A percentile compares a stretch with the other conserved stretches of the same genome.
These are phyloP conservation scores for Epinephelus cyanopodus DNA, from an alignment of 2,113 vertebrate species.

Conservation along the genomic window DNA sequence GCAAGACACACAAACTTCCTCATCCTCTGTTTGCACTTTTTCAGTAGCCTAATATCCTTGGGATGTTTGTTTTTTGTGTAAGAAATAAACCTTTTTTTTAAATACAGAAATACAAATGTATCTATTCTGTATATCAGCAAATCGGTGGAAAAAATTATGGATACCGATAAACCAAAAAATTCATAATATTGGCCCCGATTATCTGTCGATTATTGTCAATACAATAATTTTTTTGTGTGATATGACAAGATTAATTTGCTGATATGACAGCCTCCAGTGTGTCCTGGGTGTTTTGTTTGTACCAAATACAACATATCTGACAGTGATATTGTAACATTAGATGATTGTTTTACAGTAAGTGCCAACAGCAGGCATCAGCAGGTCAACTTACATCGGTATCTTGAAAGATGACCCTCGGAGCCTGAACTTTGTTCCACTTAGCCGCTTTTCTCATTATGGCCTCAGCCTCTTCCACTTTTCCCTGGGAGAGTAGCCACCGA, in stretches of 20 bases:
- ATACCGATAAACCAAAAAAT: no score
- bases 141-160: no score
- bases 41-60: background rate
- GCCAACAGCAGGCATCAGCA: background rate
- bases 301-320: background rate
- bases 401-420: conserved; percentile 86
- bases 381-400: conserved; percentile 78
- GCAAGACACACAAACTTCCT: conserved; percentile 16
- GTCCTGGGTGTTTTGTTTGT: no score
- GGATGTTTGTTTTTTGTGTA: background rate
- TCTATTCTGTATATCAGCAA: no score
- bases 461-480: conserved; percentile 89
- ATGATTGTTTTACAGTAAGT: background rate
- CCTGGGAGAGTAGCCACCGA: conserved; percentile 91
- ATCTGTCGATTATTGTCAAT: no score
- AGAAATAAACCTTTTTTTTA: background rate
- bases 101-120: background rate
- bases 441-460: conserved; percentile 88
- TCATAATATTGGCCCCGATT: no score
- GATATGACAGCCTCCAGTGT: background rate
- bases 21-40: background rate
- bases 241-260: background rate
- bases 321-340: background rate
- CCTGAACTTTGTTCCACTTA: conserved; percentile 84
- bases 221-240: background rate